phyloP scores from a whole-genome alignment of 2,113 vertebrate species.

The Silurus glanis region DNA sequence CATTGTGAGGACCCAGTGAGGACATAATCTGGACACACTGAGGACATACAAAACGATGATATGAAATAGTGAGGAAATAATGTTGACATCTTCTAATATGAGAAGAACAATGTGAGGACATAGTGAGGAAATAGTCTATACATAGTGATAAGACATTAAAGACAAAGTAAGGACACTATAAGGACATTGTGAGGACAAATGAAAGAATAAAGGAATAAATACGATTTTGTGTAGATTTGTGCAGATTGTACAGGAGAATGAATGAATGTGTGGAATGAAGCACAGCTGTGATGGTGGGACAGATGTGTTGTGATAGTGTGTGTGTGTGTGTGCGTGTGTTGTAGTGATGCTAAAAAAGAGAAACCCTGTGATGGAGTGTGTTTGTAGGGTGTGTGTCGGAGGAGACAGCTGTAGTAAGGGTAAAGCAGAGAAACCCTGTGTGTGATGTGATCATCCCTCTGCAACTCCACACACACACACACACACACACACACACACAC shows the following conservation, averaged over 20 bases:
- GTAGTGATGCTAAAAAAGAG: constrained; percentile 51
- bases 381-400: not conserved
- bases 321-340: constrained; percentile 2
- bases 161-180: not conserved
- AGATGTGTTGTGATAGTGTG: not conserved
- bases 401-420: no score
- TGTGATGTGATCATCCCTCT: constrained; percentile 62
- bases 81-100: no score
- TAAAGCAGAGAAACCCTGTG: constrained; percentile 47
- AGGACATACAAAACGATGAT: not conserved
- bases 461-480: constrained; percentile 44
- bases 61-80: not conserved
- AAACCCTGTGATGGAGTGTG: not conserved
- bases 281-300: not conserved
- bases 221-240: not conserved
- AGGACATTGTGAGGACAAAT: not conserved
- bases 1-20: not conserved
- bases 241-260: not conserved
- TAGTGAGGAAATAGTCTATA: not conserved
- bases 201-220: not conserved
- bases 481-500: not conserved
- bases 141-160: not conserved
- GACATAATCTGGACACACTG: not conserved
- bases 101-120: not conserved
- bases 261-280: not conserved